These are phyloP conservation scores for Pantherophis guttatus DNA, from an alignment of 2,113 vertebrate species.

Conservation along the genomic window DNA sequence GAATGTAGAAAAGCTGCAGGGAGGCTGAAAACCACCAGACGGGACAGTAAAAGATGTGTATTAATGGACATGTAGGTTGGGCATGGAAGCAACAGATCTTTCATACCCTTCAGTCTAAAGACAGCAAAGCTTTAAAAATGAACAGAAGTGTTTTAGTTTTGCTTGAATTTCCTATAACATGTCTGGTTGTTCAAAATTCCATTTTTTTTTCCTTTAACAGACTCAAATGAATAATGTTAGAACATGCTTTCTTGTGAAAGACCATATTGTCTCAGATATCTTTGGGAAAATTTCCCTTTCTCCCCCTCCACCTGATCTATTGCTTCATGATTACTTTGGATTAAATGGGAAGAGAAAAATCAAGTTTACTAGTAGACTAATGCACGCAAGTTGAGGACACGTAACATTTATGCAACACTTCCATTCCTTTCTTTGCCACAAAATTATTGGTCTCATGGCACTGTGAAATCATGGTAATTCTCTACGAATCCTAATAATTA, in stretches of 20 bases:
- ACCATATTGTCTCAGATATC: background rate
- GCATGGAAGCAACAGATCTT: background rate
- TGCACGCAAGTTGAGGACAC: no score
- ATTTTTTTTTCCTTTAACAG: background rate
- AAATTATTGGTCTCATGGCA: accelerated
- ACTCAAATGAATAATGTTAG: background rate
- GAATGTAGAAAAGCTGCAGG: background rate
- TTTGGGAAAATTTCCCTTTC: background rate
- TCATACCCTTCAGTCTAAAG: background rate
- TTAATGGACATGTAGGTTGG: background rate
- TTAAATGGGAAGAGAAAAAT: background rate
- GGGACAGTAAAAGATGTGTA: background rate
- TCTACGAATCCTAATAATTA: background rate
- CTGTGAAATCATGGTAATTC: background rate
- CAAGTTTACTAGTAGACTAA: accelerated
- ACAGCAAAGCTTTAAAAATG: background rate
- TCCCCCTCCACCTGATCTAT: background rate
- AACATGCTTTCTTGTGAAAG: background rate
- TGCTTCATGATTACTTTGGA: background rate
- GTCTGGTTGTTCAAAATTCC: background rate
- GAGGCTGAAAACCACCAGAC: background rate
- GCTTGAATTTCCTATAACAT: background rate
- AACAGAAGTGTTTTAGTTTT: background rate
- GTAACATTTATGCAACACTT: background rate
- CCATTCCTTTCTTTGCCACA: background rate